phyloP scores from a whole-genome alignment of 2,113 vertebrate species.

The Calonectris borealis region DNA sequence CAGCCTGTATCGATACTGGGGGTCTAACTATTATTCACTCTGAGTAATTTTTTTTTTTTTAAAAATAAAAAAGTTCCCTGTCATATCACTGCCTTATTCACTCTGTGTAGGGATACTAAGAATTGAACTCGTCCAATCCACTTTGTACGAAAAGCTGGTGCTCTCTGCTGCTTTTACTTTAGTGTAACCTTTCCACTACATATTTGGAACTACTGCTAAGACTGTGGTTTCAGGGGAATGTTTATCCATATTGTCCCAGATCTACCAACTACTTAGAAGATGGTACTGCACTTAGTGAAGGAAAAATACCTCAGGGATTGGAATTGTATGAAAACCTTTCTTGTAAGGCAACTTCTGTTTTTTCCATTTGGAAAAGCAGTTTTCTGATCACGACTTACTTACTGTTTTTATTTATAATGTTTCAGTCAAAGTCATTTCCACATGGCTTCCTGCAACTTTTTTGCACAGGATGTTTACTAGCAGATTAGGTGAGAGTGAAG shows the following conservation, averaged over 20 bases:
- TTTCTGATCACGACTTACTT: not conserved
- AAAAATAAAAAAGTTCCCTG: not conserved
- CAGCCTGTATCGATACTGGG: too few species aligned
- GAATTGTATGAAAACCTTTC: not conserved
- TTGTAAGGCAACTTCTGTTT: not conserved
- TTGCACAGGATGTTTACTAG: not conserved
- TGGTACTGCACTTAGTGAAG: not conserved
- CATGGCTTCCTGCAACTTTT: not conserved
- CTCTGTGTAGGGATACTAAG: not conserved
- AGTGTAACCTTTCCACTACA: conserved; percentile 27
- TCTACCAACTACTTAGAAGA: not conserved
- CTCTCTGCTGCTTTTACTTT: not conserved
- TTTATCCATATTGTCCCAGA: not conserved
- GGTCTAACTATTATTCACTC: not conserved
- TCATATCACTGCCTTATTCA: not conserved
- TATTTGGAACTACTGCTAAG: conserved; percentile 2
- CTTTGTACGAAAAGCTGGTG: not conserved
- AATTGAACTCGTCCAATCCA: not conserved
- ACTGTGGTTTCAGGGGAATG: not conserved
- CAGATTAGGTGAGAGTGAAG: not conserved
- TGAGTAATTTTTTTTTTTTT: not conserved
- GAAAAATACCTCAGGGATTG: not conserved
- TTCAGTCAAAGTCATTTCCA: conserved; percentile 12
- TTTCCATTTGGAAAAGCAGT: not conserved
- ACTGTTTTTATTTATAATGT: not conserved